These are phyloP conservation scores for Rhinella marina DNA, from an alignment of 2,797 vertebrate species.

Conservation along the genomic window DNA sequence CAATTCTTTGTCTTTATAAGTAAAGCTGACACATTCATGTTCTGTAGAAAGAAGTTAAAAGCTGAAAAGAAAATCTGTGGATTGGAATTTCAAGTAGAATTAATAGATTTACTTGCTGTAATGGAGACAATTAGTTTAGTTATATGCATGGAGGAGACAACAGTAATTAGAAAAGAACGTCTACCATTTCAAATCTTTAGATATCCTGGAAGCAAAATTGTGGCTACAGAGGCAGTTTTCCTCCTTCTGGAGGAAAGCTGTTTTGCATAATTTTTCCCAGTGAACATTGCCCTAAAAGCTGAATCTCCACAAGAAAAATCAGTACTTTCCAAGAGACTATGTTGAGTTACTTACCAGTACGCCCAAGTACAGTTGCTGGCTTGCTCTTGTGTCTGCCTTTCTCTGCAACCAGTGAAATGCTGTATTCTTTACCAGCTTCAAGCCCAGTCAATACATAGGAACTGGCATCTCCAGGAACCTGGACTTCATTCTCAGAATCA, in stretches of 20 bases:
- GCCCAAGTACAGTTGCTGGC: conserved; percentile 76
- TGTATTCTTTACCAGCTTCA: conserved; percentile 85
- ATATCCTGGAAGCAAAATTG: background rate
- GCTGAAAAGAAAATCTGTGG: conserved; percentile 29
- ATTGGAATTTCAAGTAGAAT: background rate
- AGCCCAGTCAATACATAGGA: conserved; percentile 79
- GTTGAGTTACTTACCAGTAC: conserved; percentile 82
- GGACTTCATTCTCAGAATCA: conserved; percentile 76
- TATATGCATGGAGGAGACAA: background rate
- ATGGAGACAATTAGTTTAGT: background rate
- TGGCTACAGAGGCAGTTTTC: background rate
- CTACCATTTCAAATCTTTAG: background rate
- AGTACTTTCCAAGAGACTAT: background rate
- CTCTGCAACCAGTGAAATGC: conserved; percentile 82
- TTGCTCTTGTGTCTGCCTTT: conserved; percentile 87
- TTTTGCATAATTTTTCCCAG: background rate
- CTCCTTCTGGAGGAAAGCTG: background rate
- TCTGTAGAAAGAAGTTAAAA: background rate
- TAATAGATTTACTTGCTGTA: background rate
- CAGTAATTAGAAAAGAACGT: background rate
- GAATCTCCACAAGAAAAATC: background rate
- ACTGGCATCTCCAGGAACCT: conserved; percentile 76
- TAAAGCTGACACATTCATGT: background rate
- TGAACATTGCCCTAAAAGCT: background rate
- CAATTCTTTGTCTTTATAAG: conserved; percentile 7